These are phyloP conservation scores for Tipula unca DNA, from an alignment of 2,888 invertebrate species.

Conservation along the genomic window DNA sequence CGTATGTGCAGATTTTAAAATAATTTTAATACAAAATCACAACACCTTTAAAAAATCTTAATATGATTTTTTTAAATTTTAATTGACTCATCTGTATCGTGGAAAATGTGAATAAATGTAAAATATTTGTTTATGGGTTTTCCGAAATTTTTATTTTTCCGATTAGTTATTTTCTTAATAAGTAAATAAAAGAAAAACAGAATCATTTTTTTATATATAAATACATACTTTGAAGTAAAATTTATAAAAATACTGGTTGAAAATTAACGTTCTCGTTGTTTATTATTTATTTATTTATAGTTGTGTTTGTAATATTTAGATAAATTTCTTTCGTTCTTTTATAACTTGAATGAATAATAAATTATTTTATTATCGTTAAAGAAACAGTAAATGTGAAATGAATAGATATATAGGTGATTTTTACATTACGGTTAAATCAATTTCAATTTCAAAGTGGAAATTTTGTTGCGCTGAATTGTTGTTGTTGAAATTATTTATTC, in stretches of 20 bases:
- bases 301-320: neutral
- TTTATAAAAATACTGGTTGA: neutral
- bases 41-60: neutral
- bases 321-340: neutral
- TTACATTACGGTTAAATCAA: no score
- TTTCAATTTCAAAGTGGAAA: no score
- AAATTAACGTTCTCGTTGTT: neutral
- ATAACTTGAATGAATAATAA: neutral
- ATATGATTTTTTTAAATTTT: neutral
- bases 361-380: neutral
- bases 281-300: neutral
- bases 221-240: neutral
- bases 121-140: conserved; percentile 14
- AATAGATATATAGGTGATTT: neutral
- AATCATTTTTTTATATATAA: neutral
- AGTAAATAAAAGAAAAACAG: conserved; percentile 3
- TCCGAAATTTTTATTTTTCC: neutral
- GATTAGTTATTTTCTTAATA: neutral
- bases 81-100: conserved; percentile 2
- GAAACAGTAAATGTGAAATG: neutral
- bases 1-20: no score
- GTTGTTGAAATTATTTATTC: no score
- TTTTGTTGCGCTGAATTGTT: no score
- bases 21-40: neutral
- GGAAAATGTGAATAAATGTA: neutral